Conservation (phyloP, 2,888 invertebrate genomes). For the Drosophila yooni region DNA sequence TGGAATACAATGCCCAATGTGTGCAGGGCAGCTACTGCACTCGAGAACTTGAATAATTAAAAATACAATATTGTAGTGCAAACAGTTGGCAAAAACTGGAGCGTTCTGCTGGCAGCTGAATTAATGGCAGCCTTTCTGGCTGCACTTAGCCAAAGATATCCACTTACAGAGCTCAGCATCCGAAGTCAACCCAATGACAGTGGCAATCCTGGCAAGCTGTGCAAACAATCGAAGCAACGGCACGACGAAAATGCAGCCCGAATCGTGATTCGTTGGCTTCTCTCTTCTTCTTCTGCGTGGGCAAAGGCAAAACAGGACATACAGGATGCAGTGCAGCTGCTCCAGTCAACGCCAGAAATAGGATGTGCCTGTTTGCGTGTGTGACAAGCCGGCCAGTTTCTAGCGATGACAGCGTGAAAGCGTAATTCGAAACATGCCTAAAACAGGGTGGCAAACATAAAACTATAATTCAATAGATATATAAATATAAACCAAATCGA, state of each 20-base stretch:
- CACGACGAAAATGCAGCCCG: constrained; percentile 54
- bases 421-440: too few relatives aligned
- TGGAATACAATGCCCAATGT: constrained; percentile 45
- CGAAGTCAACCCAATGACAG: constrained; percentile 46
- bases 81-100: constrained; percentile 60
- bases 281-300: constrained; percentile 13
- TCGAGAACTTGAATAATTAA: constrained; percentile 71
- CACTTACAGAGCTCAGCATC: constrained; percentile 58
- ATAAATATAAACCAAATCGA: not conserved
- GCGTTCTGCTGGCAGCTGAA: constrained; percentile 36
- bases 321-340: constrained; percentile 26
- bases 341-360: constrained; percentile 38
- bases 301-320: constrained; percentile 32
- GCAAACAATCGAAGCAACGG: constrained; percentile 67
- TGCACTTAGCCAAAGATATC: constrained; percentile 73
- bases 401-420: constrained; percentile 34
- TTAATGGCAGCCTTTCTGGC: constrained; percentile 32
- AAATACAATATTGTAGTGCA: constrained; percentile 71
- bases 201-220: constrained; percentile 69
- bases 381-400: not conserved
- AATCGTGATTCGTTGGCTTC: constrained; percentile 44
- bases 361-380: constrained; percentile 6
- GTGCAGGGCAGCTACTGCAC: constrained; percentile 29
- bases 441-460: not conserved
- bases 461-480: not conserved